Conservation (phyloP, 1,140 invertebrate species). For the Drosophila repleta region DNA sequence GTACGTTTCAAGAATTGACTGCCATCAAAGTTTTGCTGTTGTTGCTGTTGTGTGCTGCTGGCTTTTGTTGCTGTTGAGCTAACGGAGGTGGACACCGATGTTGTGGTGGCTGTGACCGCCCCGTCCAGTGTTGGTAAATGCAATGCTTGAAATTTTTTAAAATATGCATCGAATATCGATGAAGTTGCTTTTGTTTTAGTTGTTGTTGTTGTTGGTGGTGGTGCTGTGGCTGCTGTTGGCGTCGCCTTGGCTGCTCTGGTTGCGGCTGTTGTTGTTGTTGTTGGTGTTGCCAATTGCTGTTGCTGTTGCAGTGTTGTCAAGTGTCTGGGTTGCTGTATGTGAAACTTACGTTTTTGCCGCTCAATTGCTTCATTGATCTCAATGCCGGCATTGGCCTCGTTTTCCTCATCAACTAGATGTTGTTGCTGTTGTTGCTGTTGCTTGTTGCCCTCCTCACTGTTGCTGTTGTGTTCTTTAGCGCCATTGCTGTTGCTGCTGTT, state of each 20-base stretch:
- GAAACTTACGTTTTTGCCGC: conserved; percentile 83
- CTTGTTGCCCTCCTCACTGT: conserved; percentile 45
- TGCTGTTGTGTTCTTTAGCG: conserved; percentile 41
- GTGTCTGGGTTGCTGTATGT: conserved; percentile 54
- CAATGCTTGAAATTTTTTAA: conserved; percentile 78
- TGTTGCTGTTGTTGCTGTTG: conserved; percentile 44
- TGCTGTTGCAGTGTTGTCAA: conserved; percentile 45
- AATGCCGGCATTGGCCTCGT: conserved; percentile 74
- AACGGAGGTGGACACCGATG: conserved; percentile 65
- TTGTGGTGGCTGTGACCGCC: conserved; percentile 63
- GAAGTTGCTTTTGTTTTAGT: conserved; percentile 60
- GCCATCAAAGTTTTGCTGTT: conserved; percentile 52
- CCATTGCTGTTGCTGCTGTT: conserved; percentile 29
- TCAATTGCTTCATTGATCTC: conserved; percentile 83
- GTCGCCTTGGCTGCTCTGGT: conserved; percentile 45
- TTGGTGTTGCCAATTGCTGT: conserved; percentile 51
- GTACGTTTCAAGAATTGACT: conserved; percentile 80
- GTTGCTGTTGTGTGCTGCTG: conserved; percentile 44
- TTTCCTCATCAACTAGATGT: conserved; percentile 56
- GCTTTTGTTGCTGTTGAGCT: conserved; percentile 46
- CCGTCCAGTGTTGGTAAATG: conserved; percentile 70
- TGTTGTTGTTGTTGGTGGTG: conserved; percentile 34
- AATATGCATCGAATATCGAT: conserved; percentile 76
- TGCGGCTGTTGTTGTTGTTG: conserved; percentile 40
- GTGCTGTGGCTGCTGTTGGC: conserved; percentile 47